Base-by-base conservation (phyloP, 1,140 invertebrate genomes). In the Hyles euphorbiae region DNA sequence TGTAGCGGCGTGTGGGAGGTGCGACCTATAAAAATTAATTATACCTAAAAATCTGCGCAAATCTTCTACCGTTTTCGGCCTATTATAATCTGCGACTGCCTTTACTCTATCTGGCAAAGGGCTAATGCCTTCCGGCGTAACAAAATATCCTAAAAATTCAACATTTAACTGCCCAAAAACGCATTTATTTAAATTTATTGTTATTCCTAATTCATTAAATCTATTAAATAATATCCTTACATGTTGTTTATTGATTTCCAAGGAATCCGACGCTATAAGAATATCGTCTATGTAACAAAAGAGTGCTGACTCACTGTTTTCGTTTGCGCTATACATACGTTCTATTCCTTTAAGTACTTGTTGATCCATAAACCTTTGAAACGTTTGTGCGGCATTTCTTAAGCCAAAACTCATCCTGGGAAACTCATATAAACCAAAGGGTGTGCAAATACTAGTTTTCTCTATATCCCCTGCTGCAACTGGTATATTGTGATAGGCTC, bases 1-100 rank as follows among this genome's bases (percentile, higher is more conserved):
- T 8, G 58, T 10, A 0, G 81, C 74, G 6, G 73, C 72, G 8
- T 60, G 63, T 5, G 70, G 78, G 11, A 58, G 8, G 52, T 53
- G 49, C 2, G 5, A 3, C 6, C 58, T 12, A 34, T 65, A 65
- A 22, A 65, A 65, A 47, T 65, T 57, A n/a, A 61, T 51, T 51
- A 65, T 65, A 9, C 63, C 59, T 46, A 62, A 50, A 45, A 66
- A 66, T 53, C 53, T 9, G 45, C 64, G 48, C 32, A 66, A 36
- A 34, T 61, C 33, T 5, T 58, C 3, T 11, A 66, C 22, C 1
- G 54, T 60, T 47, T 51, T 40, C 1, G 63, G 58, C 9, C 6
- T 11, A 7, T 53, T 53, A 11, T 48, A 56, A 48, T 64, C 34
- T 9, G 2, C 9, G 34, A 63, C 58, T 2, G 65, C 68, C 12